Evolutionary conservation across 2,797 vertebrate genomes (phyloP), one percentile per base, ranked within the genome.

Genomic region (Thunnus albacares): DNA sequence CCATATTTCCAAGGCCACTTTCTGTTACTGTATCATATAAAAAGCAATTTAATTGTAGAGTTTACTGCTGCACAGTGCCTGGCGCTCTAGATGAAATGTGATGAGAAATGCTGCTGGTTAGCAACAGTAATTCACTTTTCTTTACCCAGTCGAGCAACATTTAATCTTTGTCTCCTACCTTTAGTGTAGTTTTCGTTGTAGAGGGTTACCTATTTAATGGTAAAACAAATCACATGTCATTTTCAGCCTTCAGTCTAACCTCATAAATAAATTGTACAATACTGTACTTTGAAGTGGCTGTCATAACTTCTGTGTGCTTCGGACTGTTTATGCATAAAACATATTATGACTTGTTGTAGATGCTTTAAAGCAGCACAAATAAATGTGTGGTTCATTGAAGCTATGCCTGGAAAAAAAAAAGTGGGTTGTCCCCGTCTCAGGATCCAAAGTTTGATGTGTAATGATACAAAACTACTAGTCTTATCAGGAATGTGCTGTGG

Each of bases 41-140:
- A 35, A 68, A 75, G 26, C 60, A 15, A 80, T 75, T 76, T 33
- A 74, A 79, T 71, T 70, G 5, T 20, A 51, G 45, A 15, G 17
- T 18, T 75, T 71, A 62, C 67, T 66, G 85, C 83, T 90, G 77
- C 82, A 84, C 85, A 61, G 80, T 88, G 85, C 89, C 84, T 88
- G 85, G 79, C 12, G 69, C 81, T 87, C 67, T 74, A 71, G 72
- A 74, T 86, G 52, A 86, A 81, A 80, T 67, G 53, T 88, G 75
- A 87, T 80, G 70, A 87, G 66, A 85, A 78, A 90, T 86, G 92
- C 93, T 92, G 91, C 93, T 93, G 92, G 93, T 92, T 92, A 86
- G 89, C 88, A 51, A 89, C 75, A 62, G 55, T 81, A 69, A 85
- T 77, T 87, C 75, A 79, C 8, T 78, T 83, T 74, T 43, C 49